Conservation (phyloP, 2,797 vertebrate species). For the Onychomys arenicola region DNA sequence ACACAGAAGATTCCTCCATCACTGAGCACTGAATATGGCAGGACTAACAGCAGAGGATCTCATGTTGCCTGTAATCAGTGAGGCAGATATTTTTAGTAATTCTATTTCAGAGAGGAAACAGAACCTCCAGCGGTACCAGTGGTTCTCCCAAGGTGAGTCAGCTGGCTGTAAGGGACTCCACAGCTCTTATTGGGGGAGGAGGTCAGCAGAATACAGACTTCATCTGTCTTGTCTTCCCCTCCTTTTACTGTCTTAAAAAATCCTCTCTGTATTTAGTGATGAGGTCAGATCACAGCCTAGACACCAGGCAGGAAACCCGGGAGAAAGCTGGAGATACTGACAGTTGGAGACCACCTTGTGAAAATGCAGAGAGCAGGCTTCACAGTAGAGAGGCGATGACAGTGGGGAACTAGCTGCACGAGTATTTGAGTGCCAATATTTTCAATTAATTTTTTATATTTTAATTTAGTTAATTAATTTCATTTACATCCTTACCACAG, state of each 20-base stretch:
- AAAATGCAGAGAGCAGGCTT: not conserved
- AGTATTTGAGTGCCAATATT: not conserved
- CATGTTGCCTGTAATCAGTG: not conserved
- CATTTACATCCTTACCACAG: not conserved
- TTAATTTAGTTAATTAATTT: not conserved
- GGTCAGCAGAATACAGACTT: not conserved
- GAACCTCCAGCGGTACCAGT: not conserved
- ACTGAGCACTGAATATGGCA: not conserved
- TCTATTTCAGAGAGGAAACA: conserved; percentile 1
- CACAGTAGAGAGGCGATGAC: not conserved
- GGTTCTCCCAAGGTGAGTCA: not conserved
- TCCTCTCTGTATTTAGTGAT: not conserved
- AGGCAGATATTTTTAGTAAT: conserved; percentile 27
- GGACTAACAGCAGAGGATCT: not conserved
- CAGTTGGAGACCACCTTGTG: not conserved
- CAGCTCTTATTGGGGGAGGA: not conserved
- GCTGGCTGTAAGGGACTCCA: not conserved
- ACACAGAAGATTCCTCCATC: not conserved
- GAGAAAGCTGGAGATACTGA: not conserved
- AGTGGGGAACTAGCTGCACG: not conserved
- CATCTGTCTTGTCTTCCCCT: not conserved
- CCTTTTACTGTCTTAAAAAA: not conserved
- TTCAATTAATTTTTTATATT: not conserved
- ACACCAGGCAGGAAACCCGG: not conserved
- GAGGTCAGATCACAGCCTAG: not conserved